Evolutionary conservation across 2,797 vertebrate species (phyloP), one percentile per base, ranked within the genome.

Genomic region (Smutsia gigantea): DNA sequence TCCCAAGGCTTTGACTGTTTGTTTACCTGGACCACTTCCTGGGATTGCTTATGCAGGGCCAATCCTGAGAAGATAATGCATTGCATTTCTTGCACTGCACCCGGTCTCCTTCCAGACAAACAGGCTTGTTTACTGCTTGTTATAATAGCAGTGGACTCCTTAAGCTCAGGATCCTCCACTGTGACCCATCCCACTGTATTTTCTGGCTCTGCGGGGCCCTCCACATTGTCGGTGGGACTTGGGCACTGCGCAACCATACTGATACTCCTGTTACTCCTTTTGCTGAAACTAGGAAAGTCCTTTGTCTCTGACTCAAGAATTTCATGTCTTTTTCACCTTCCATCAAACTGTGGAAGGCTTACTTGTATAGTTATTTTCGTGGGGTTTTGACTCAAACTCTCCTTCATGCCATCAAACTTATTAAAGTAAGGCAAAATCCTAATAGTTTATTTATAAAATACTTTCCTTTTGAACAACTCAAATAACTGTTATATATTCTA

Each of bases 371-470:
- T 61, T 84, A 82, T 90, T 90, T 77, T 66, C n/a, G n/a, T 68
- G 49, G 63, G 13, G 74, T 23, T n/a, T 78, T 82, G 34, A 46
- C 87, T 94, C 49, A 78, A 74, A 72, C 9, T 59, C 29, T 93
- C 39, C 39, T 97, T 94, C 49, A 74, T 1, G 49, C 3, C n/a
- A 4, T 82, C 49, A 78, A 25, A 27, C 39, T 49, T 85, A 88
- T 17, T 34, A 31, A 86, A 93, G 10, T 77, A 49, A 75, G 46
- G 42, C 31, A 82, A 85, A 53, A 82, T 83, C 31, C 13, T 34
- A 74, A 19, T 51, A 78, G n/a, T 90, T 93, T 49, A 51, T 89
- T 78, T 81, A 39, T 42, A 90, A 90, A 89, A 69, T 74, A 63
- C 31, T 17, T 91, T 78, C 12, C 5, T 93, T 95, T 79, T 72